Percentiles rank a stretch among this genome's conserved stretches.
phyloP scores from a whole-genome alignment of 2,113 vertebrate species.

The Nycticryphes semicollaris region DNA sequence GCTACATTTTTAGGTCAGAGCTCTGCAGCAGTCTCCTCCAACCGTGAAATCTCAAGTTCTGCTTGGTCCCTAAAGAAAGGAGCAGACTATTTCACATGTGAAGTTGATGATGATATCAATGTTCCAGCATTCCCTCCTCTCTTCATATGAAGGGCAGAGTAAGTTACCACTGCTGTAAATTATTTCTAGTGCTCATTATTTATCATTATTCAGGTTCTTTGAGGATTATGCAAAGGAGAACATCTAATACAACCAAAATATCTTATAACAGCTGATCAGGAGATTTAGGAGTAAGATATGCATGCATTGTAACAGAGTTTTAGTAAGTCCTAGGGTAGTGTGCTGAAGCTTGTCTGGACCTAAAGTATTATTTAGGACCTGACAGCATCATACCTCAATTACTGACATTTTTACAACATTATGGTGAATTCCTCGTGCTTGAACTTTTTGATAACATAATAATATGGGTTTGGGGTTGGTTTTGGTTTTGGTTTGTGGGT shows the following conservation, averaged over 20 bases:
- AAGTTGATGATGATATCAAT: neutral
- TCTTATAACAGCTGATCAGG: neutral
- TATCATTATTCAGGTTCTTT: neutral
- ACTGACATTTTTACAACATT: neutral
- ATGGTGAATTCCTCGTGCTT: neutral
- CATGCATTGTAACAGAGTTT: neutral
- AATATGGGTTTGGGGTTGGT: neutral
- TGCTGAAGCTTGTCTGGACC: neutral
- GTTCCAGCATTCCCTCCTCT: neutral
- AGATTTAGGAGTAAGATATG: neutral
- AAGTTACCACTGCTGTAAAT: neutral
- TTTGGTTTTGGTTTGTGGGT: neutral
- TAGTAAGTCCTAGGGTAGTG: neutral
- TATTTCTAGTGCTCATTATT: neutral
- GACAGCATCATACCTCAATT: neutral
- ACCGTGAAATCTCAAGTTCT: neutral
- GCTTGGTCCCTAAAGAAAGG: neutral
- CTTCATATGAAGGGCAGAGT: fast-evolving
- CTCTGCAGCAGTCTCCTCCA: neutral
- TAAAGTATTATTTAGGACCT: neutral
- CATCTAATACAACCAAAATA: neutral
- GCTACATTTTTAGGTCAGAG: neutral
- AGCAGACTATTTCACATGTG: neutral
- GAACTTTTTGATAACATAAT: neutral
- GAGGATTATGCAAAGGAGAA: neutral